These are phyloP conservation scores for Lepus townsendii DNA, from an alignment of 2,797 vertebrate species.

Conservation along the genomic window DNA sequence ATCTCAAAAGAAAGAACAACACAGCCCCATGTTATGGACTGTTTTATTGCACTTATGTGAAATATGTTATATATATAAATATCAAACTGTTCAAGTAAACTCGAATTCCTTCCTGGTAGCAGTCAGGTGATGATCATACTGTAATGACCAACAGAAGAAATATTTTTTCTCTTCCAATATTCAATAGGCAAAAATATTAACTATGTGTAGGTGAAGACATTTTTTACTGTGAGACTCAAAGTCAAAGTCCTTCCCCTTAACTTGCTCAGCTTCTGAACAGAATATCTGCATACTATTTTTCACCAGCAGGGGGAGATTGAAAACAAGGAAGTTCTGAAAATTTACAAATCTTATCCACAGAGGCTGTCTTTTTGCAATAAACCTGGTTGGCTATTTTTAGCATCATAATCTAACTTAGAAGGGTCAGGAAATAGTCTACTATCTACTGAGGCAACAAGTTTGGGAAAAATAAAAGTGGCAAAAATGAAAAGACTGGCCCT, in stretches of 20 bases:
- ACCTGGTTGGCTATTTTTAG: slow-evolving; percentile 1
- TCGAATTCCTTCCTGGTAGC: neutral
- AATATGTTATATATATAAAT: slow-evolving; percentile 9
- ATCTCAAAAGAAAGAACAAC: slow-evolving; percentile 43
- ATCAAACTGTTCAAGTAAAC: neutral
- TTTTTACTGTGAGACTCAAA: slow-evolving; percentile 24
- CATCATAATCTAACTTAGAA: slow-evolving; percentile 38
- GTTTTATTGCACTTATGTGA: neutral
- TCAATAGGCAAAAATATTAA: slow-evolving; percentile 57
- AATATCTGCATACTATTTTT: slow-evolving; percentile 38
- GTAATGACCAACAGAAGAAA: slow-evolving; percentile 18
- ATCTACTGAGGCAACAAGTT: slow-evolving; percentile 26
- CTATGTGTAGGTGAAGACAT: slow-evolving; percentile 42
- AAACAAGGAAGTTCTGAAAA: slow-evolving; percentile 37
- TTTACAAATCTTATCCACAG: slow-evolving; percentile 39
- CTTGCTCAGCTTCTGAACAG: slow-evolving; percentile 44
- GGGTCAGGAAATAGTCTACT: slow-evolving; percentile 17
- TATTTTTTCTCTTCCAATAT: slow-evolving; percentile 60
- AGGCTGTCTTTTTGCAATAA: neutral
- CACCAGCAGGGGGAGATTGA: slow-evolving; percentile 66
- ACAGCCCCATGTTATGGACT: neutral
- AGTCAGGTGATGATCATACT: slow-evolving; percentile 49
- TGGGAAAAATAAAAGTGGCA: slow-evolving; percentile 34
- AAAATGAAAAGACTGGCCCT: slow-evolving; percentile 45
- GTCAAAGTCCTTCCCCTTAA: neutral